Percentiles rank a stretch among this genome's conserved stretches.
phyloP scores from a whole-genome alignment of 2,113 vertebrate genomes.

The Hucho hucho region DNA sequence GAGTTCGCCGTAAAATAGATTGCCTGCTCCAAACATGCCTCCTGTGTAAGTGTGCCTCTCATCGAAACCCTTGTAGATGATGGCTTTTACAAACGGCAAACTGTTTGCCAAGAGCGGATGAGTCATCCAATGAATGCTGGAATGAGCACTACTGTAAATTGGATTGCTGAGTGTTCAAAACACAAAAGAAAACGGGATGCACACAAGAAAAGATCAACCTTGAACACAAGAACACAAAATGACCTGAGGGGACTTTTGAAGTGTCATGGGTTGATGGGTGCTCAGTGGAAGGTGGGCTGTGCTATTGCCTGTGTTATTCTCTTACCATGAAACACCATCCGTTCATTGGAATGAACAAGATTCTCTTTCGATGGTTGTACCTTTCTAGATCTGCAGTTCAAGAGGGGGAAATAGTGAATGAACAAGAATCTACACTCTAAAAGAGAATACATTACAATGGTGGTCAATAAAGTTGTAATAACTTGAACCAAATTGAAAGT shows the following conservation, averaged over 20 bases:
- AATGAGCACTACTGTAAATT: too few species aligned
- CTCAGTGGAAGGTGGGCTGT: too few species aligned
- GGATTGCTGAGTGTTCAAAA: too few species aligned
- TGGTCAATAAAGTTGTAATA: too few species aligned
- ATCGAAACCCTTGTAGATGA: constrained; percentile 98
- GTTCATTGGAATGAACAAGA: constrained; percentile 96
- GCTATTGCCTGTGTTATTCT: constrained; percentile 2
- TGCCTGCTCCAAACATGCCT: constrained; percentile 97
- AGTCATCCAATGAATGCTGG: too few species aligned
- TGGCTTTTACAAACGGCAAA: constrained; percentile 97
- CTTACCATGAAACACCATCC: constrained; percentile 95
- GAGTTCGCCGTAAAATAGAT: constrained; percentile 98
- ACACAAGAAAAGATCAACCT: background rate
- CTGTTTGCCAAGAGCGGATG: constrained; percentile 52
- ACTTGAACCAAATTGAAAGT: background rate
- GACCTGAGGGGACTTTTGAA: background rate
- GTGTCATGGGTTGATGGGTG: background rate
- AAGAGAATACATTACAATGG: too few species aligned
- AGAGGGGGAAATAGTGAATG: background rate
- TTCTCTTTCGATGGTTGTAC: constrained; percentile 93
- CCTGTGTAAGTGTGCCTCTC: constrained; percentile 97
- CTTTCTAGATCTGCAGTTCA: constrained; percentile 90
- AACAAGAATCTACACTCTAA: background rate
- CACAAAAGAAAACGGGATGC: background rate
- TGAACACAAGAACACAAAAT: too few species aligned